A percentile compares a stretch with the other conserved stretches of the same genome.
Conservation (phyloP, 2,888 invertebrate species). For the Cetonia aurata region DNA sequence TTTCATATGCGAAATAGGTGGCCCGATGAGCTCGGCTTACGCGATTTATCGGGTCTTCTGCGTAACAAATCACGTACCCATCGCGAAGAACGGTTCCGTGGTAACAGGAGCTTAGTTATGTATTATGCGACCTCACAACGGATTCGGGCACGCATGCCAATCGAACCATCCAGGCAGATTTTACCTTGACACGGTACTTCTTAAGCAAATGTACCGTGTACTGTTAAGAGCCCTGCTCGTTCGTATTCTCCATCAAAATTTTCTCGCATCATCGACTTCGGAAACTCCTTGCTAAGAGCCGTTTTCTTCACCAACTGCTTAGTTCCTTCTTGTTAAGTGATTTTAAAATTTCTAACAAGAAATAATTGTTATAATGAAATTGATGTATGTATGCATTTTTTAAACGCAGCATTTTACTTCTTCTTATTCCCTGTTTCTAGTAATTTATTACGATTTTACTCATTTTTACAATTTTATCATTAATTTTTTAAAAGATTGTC, state of each 20-base stretch:
- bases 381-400: too few relatives aligned
- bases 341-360: too few relatives aligned
- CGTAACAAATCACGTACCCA: conserved; percentile 31
- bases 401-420: too few relatives aligned
- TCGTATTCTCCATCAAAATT: conserved; percentile 60
- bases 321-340: too few relatives aligned
- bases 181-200: conserved; percentile 59
- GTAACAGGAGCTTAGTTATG: conserved; percentile 30
- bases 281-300: conserved; percentile 56
- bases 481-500: too few relatives aligned
- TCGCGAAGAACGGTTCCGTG: conserved; percentile 28
- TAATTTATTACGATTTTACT: too few relatives aligned
- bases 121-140: conserved; percentile 54
- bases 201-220: conserved; percentile 62
- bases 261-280: conserved; percentile 57
- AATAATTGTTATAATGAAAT: too few relatives aligned
- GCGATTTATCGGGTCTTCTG: conserved; percentile 28
- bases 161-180: conserved; percentile 57
- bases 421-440: too few relatives aligned
- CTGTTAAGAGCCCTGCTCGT: conserved; percentile 57
- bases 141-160: conserved; percentile 60
- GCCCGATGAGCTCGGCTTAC: conserved; percentile 27
- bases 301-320: too few relatives aligned
- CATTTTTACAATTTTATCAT: too few relatives aligned
- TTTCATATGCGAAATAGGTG: conserved; percentile 22